Evolutionary conservation across 2,797 vertebrate genomes (phyloP).

Genomic region (Xenopus petersii): DNA sequence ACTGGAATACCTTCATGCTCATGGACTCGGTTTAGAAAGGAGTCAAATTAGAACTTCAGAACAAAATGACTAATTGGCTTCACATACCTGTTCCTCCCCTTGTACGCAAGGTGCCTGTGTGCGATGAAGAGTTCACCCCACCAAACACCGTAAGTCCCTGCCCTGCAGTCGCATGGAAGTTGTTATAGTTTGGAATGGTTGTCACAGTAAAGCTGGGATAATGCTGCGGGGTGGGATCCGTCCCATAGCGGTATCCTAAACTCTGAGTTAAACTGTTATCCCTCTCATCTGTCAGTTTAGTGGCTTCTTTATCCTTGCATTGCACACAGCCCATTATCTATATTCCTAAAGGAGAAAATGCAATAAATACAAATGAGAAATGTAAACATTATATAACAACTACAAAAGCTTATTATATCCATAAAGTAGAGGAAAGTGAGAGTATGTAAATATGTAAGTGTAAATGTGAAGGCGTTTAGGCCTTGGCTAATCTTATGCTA

Average conservation of each 20-base stretch:
- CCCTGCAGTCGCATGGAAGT: conserved; percentile 82
- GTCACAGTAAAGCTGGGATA: conserved; percentile 85
- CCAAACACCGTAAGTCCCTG: conserved; percentile 89
- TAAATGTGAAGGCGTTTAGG: too few species aligned
- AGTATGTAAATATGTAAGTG: too few species aligned
- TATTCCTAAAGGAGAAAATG: conserved; percentile 69
- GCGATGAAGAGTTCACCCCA: conserved; percentile 85
- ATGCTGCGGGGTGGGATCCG: conserved; percentile 85
- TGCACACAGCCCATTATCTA: conserved; percentile 99
- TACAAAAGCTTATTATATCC: too few species aligned
- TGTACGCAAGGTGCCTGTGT: conserved; percentile 84
- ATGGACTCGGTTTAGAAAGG: too few species aligned
- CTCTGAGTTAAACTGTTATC: conserved; percentile 84
- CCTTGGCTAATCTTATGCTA: too few species aligned
- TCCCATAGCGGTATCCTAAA: conserved; percentile 87
- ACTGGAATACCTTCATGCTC: too few species aligned
- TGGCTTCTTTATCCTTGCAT: conserved; percentile 98
- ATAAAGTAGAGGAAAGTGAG: too few species aligned
- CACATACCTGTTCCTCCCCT: conserved; percentile 85
- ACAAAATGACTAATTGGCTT: background rate
- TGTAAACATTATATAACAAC: too few species aligned
- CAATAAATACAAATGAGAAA: too few species aligned
- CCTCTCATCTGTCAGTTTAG: conserved; percentile 87
- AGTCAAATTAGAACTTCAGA: too few species aligned
- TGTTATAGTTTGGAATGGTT: conserved; percentile 95